Conservation (phyloP, 2,113 vertebrate species). For the Callorhinus ursinus region DNA sequence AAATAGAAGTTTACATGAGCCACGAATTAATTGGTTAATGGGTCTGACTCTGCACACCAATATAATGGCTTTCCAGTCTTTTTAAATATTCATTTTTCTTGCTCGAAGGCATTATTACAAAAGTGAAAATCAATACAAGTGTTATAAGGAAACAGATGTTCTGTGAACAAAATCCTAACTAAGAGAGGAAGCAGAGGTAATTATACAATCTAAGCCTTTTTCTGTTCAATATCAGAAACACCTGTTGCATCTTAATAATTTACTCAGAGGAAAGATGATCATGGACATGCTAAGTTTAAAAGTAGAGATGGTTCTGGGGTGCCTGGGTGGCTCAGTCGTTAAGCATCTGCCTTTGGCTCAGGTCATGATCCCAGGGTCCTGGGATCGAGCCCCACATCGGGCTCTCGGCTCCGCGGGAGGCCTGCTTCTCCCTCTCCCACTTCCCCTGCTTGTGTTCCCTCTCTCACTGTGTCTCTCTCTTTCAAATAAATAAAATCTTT, state of each 20-base stretch:
- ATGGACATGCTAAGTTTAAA: not conserved
- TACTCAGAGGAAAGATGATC: constrained; percentile 37
- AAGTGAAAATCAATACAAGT: constrained; percentile 50
- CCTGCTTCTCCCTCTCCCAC: no score
- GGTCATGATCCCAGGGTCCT: no score
- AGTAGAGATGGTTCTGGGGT: not conserved
- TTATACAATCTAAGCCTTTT: not conserved
- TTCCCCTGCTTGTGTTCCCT: no score
- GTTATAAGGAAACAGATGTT: constrained; percentile 20
- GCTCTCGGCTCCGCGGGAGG: no score
- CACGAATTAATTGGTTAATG: constrained; percentile 21
- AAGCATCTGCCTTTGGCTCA: no score
- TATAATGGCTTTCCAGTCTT: not conserved
- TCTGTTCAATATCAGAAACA: not conserved
- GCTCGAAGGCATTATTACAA: constrained; percentile 12
- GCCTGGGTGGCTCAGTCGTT: no score
- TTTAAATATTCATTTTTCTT: constrained; percentile 38
- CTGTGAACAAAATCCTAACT: constrained; percentile 30
- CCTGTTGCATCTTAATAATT: constrained; percentile 15
- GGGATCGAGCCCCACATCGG: no score
- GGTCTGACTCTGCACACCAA: not conserved
- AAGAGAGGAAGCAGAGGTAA: constrained; percentile 39
- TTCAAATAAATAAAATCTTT: no score
- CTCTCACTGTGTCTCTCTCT: no score
- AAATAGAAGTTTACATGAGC: constrained; percentile 14